Evolutionary conservation across 2,888 invertebrate species (phyloP).

Genomic region (Platycheirus rosarum): DNA sequence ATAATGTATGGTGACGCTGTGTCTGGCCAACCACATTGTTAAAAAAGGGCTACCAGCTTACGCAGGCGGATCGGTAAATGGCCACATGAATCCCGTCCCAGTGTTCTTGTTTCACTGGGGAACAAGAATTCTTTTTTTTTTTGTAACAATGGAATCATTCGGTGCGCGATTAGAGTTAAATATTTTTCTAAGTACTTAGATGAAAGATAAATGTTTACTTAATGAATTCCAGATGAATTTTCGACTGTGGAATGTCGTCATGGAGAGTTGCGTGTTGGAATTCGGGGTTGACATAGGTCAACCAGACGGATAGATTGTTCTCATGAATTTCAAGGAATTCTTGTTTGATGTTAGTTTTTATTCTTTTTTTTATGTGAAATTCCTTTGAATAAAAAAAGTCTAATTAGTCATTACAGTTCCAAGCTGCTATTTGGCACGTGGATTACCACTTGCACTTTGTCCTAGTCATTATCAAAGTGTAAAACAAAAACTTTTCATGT

Average conservation of each 20-base stretch:
- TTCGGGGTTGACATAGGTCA: constrained; percentile 66
- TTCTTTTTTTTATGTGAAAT: constrained; percentile 36
- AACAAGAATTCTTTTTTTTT: constrained; percentile 6
- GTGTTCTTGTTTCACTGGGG: constrained; percentile 6
- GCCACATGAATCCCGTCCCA: constrained; percentile 24
- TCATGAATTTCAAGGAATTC: constrained; percentile 16
- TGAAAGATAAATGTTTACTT: constrained; percentile 71
- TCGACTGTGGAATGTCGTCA: constrained; percentile 31
- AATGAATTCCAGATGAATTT: constrained; percentile 62
- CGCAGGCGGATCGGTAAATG: constrained; percentile 49
- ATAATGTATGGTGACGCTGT: constrained; percentile 65
- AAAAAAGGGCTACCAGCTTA: constrained; percentile 69
- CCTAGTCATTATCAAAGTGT: background rate
- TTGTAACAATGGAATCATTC: constrained; percentile 54
- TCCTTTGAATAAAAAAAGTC: background rate
- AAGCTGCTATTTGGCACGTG: background rate
- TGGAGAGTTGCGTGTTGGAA: constrained; percentile 36
- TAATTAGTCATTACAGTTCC: too few relatives aligned
- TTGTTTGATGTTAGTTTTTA: constrained; percentile 6
- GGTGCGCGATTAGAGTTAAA: constrained; percentile 70
- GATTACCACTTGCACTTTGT: background rate
- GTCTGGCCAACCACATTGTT: constrained; percentile 62
- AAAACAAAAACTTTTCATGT: background rate
- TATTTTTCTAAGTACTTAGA: constrained; percentile 70
- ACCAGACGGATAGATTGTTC: constrained; percentile 29